Base-by-base conservation (phyloP, 2,888 invertebrate species). In the Microplitis manilae region DNA sequence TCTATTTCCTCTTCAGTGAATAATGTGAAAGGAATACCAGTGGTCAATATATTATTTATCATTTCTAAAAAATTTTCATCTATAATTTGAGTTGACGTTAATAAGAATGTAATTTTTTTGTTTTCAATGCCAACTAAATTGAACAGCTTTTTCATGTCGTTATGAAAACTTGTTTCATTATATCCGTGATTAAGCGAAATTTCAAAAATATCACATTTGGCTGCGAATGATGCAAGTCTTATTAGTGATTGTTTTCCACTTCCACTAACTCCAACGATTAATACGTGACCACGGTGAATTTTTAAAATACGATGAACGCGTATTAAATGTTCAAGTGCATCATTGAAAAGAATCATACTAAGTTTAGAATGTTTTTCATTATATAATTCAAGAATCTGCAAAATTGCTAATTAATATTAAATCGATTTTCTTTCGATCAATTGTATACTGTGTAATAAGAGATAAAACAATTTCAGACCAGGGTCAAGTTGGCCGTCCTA, bases 1-100 rank as follows among this genome's bases (percentile, higher is more conserved):
- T 97, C 97, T 84, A 96, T 97, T 82, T 98, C 97, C 70, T 97
- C 97, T 79, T 97, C 97, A 4, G 93, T 92, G 85, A 96, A 98
- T 61, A 98, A 90, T 0, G 97, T 94, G 0, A 97, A 96, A 1
- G 97, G 95, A 90, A 96, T 94, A 0, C 96, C 97, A 73, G 96
- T 95, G 90, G 96, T 96, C 78, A 98, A 90, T 88, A 98, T 97
- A 86, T 97, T 97, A 90, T 98, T 98, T 78, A 97, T 95, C 81
- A 96, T 92, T 90, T 98, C 97, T 78, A 98, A 89, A 88, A 98
- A 97, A 13, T 95, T 94, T 88, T 96, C 96, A 84, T 96, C 95
- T 0, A 94, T 91, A 77, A 96, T 94, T 91, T 97, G 96, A 9
- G 96, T 93, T 17, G 96, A 95, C 0, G 95, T 94, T 86, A 97